Conservation (phyloP, 2,797 vertebrate species). For the Triplophysa yarkandensis region DNA sequence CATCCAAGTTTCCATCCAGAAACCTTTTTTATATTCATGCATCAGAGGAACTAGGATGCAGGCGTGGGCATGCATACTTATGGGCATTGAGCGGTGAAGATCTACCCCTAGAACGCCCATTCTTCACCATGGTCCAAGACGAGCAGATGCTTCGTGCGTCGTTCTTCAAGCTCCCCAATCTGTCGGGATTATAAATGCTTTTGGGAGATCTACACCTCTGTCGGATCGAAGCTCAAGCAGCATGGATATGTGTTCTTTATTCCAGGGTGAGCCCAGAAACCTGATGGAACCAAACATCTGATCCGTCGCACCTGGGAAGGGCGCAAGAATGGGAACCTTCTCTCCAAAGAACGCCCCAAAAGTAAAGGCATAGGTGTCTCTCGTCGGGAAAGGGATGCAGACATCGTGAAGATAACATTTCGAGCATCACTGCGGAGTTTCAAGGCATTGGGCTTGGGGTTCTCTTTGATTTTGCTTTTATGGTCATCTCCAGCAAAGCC, state of each 20-base stretch:
- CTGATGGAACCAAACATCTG: slow-evolving; percentile 34
- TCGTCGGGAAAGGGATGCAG: not conserved
- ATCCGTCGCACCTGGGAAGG: slow-evolving; percentile 43
- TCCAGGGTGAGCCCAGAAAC: slow-evolving; percentile 33
- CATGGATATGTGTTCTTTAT: slow-evolving; percentile 43
- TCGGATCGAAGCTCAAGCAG: slow-evolving; percentile 27
- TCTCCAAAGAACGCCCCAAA: slow-evolving; percentile 11
- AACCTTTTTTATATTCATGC: not conserved
- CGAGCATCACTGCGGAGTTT: too few relatives aligned
- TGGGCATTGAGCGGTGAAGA: slow-evolving; percentile 36
- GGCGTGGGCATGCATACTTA: slow-evolving; percentile 27
- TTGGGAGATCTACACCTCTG: slow-evolving; percentile 42
- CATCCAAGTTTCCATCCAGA: slow-evolving; percentile 12
- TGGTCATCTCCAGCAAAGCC: too few relatives aligned
- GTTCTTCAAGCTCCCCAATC: slow-evolving; percentile 34
- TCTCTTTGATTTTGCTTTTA: too few relatives aligned
- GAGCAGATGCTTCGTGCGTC: slow-evolving; percentile 35
- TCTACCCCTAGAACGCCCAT: slow-evolving; percentile 48
- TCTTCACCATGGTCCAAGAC: slow-evolving; percentile 40
- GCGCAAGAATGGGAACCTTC: slow-evolving; percentile 39
- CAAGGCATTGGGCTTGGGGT: too few relatives aligned
- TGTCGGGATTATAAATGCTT: slow-evolving; percentile 27
- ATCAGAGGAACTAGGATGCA: slow-evolving; percentile 10
- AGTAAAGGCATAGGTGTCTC: not conserved
- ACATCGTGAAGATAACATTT: slow-evolving; percentile 15